Conservation (phyloP, 2,888 invertebrate species). For the Epistrophe eligans region DNA sequence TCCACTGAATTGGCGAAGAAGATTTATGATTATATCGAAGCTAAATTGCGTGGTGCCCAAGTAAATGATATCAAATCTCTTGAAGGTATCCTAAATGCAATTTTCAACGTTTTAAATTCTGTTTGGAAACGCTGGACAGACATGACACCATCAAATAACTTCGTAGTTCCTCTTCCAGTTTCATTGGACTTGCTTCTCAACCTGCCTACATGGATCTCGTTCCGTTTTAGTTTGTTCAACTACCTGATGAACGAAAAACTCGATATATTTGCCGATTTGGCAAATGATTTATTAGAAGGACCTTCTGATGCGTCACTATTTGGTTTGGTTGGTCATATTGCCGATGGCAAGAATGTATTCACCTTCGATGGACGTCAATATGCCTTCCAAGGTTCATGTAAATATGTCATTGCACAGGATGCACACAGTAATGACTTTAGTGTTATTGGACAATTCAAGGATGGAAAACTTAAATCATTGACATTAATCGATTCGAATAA, state of each 20-base stretch:
- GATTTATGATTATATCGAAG: conserved; percentile 87
- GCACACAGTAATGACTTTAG: conserved; percentile 94
- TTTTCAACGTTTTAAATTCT: conserved; percentile 86
- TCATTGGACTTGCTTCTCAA: conserved; percentile 83
- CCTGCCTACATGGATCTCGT: conserved; percentile 86
- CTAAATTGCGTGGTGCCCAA: conserved; percentile 86
- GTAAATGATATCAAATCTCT: conserved; percentile 88
- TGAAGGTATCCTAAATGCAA: conserved; percentile 86
- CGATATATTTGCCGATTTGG: conserved; percentile 83
- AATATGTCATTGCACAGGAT: conserved; percentile 93
- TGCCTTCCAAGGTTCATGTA: conserved; percentile 92
- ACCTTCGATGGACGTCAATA: conserved; percentile 94
- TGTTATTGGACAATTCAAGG: conserved; percentile 88
- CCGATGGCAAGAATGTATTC: conserved; percentile 93
- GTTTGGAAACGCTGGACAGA: conserved; percentile 72
- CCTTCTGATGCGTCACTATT: conserved; percentile 88
- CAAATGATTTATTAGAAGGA: conserved; percentile 83
- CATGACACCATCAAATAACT: conserved; percentile 57
- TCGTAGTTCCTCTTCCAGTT: conserved; percentile 80
- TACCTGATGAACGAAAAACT: conserved; percentile 87
- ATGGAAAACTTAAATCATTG: conserved; percentile 88
- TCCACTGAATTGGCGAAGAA: conserved; percentile 86
- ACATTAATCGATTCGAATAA: conserved; percentile 88
- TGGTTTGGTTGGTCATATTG: conserved; percentile 88
- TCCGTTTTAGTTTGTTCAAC: conserved; percentile 87